Evolutionary conservation across 2,797 vertebrate genomes (phyloP).

Genomic region (Leuciscus waleckii): DNA sequence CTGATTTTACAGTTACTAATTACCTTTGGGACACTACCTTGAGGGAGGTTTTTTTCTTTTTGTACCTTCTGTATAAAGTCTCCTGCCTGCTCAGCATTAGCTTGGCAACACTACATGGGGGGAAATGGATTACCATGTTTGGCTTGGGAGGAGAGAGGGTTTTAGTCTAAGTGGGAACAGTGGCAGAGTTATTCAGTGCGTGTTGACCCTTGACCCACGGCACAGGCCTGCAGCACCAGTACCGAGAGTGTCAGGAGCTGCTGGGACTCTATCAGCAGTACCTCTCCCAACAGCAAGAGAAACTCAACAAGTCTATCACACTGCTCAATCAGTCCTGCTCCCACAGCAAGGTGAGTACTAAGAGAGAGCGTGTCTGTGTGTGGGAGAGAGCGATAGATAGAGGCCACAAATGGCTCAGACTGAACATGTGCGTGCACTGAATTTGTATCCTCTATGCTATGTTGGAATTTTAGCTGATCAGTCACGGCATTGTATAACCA

Average conservation of each 20-base stretch:
- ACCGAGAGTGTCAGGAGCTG: constrained; percentile 95
- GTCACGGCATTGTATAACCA: not conserved
- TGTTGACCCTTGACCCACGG: constrained; percentile 75
- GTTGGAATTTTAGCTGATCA: constrained; percentile 2
- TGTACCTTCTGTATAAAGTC: not conserved
- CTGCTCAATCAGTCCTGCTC: constrained; percentile 78
- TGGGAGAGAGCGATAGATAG: constrained; percentile 27
- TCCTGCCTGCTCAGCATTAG: constrained; percentile 44
- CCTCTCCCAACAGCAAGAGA: constrained; percentile 92
- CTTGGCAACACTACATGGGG: constrained; percentile 37
- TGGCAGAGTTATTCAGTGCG: constrained; percentile 50
- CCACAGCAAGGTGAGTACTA: constrained; percentile 70
- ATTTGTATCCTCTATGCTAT: constrained; percentile 11
- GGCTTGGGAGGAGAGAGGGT: constrained; percentile 25
- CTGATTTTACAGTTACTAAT: constrained; percentile 21
- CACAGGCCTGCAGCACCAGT: constrained; percentile 93
- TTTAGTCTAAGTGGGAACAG: constrained; percentile 50
- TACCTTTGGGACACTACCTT: constrained; percentile 10
- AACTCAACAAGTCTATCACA: constrained; percentile 87
- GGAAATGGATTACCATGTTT: constrained; percentile 52
- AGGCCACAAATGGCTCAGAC: constrained; percentile 4
- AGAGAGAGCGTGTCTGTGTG: constrained; percentile 22
- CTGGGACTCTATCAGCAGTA: constrained; percentile 94
- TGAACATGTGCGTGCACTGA: constrained; percentile 17
- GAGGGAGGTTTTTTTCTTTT: constrained; percentile 17